Evolutionary conservation across 1,140 invertebrate species (phyloP), one percentile per base, ranked within the genome.

Genomic region (Bombus affinis): DNA sequence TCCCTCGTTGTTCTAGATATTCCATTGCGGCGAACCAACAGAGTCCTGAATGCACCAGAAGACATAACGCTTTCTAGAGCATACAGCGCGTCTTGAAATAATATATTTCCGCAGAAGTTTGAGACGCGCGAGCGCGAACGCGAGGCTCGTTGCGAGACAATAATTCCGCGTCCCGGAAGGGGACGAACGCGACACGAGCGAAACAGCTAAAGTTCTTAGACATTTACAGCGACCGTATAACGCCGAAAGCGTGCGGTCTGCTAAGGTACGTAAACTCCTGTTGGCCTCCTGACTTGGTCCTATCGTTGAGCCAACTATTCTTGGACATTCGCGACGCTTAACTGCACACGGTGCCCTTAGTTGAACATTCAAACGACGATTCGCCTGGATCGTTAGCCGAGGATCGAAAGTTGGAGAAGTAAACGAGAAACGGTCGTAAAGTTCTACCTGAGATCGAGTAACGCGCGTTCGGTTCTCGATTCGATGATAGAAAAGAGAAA

Each of bases 291-390:
- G 37, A 53, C 80, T 81, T 79, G 83, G 78, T 57, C 86, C 87
- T 87, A 86, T 81, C 65, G 68, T 89, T 71, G 22, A 32, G 77
- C 44, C 70, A 85, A 80, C 83, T 85, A 85, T 85, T 85, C 83
- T 80, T 80, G 76, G 76, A 72, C 82, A n/a, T n/a, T 22, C 62
- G 42, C 32, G 68, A 59, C 44, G 68, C 83, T 85, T 80, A 85
- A 65, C 76, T 80, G 83, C 83, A 85, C 83, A 72, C 76, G 83
- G 83, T 62, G 68, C 72, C 68, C 77, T 73, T 72, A 79, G 83
- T 62, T 72, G 66, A 80, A 39, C 76, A 76, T 59, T 79, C 32
- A 79, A 72, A 72, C 70, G 83, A 65, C 83, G 57, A 84, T 71
- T 42, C 66, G 1, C 0, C 3, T 10, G 76, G 53, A 85, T 80